phyloP scores from a whole-genome alignment of 2,797 vertebrate species.

The Salarias fasciatus region DNA sequence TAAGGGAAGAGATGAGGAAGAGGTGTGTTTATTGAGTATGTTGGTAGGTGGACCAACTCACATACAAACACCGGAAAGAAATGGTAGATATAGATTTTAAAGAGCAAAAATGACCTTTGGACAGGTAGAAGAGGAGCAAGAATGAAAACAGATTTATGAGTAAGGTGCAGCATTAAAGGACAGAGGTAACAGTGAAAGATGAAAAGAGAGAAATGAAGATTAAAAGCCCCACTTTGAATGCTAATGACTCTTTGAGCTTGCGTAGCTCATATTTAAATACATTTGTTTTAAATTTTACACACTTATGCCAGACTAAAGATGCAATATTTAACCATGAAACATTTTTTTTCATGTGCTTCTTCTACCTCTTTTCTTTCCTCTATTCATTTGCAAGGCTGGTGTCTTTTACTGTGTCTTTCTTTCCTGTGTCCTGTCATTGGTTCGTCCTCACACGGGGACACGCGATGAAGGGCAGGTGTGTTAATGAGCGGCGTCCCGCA shows the following conservation, averaged over 20 bases:
- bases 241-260: constrained; percentile 18
- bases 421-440: constrained; percentile 24
- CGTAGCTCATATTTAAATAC: constrained; percentile 1
- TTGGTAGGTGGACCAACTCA: constrained; percentile 16
- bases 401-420: constrained; percentile 6
- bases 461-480: constrained; percentile 41
- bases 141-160: constrained; percentile 37
- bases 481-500: constrained; percentile 5
- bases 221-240: constrained; percentile 29
- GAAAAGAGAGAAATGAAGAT: constrained; percentile 17
- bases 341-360: too few relatives aligned
- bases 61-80: neutral
- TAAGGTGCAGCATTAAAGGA: constrained; percentile 28
- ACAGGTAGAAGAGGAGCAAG: constrained; percentile 25
- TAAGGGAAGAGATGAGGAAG: constrained; percentile 17
- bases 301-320: neutral
- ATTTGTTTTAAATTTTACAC: constrained; percentile 9
- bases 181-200: constrained; percentile 10
- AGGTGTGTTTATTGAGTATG: constrained; percentile 39
- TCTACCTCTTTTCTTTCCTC: constrained; percentile 11
- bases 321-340: too few relatives aligned
- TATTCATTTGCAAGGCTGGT: constrained; percentile 14
- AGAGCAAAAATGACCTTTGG: constrained; percentile 10
- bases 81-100: neutral
- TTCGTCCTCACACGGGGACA: constrained; percentile 22